Evolutionary conservation across 2,113 vertebrate genomes (phyloP).

Genomic region (Calidris pygmaea): DNA sequence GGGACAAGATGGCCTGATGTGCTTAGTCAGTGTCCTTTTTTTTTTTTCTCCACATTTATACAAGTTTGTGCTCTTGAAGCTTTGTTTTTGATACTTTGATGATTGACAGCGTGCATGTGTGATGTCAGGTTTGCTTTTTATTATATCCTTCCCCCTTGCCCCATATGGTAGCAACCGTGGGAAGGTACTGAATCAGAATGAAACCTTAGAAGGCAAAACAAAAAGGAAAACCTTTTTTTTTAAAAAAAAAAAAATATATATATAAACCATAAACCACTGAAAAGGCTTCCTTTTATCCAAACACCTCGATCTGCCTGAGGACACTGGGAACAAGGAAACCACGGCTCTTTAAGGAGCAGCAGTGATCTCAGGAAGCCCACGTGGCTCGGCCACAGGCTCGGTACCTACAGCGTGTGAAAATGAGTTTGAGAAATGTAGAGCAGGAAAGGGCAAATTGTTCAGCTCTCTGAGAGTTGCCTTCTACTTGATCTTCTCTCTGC

Average conservation of each 20-base stretch:
- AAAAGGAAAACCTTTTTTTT: background rate
- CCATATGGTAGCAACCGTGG: background rate
- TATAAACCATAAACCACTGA: conserved; percentile 38
- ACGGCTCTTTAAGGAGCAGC: conserved; percentile 10
- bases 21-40: background rate
- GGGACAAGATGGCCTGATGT: background rate
- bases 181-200: conserved; percentile 14
- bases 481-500: background rate
- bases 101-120: conserved; percentile 43
- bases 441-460: background rate
- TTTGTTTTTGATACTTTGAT: conserved; percentile 60
- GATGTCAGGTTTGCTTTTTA: conserved; percentile 58
- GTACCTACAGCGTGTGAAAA: background rate
- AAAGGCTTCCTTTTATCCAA: conserved; percentile 57
- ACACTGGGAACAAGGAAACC: conserved; percentile 47
- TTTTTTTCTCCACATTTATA: background rate
- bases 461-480: background rate
- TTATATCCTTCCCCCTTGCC: background rate
- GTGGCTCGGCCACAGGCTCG: background rate
- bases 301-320: conserved; percentile 37
- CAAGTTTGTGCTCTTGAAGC: conserved; percentile 41
- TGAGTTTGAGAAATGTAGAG: background rate
- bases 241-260: background rate
- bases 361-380: conserved; percentile 51
- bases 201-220: conserved; percentile 3